phyloP scores from a whole-genome alignment of 2,888 invertebrate genomes.

The Diaphora mendica region DNA sequence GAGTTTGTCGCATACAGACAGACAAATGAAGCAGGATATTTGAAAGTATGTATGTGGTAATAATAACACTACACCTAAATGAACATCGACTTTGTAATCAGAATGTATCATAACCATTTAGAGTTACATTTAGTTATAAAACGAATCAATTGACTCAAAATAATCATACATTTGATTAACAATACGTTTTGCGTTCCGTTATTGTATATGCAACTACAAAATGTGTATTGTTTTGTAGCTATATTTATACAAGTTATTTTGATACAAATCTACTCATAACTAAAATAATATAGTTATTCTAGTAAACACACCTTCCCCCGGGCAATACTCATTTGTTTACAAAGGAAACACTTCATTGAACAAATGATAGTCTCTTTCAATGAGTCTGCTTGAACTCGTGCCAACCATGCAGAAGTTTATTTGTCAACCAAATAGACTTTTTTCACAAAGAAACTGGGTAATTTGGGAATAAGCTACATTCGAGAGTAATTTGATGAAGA shows the following conservation, averaged over 20 bases:
- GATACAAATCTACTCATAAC: background rate
- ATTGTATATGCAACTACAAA: background rate
- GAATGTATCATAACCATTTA: background rate
- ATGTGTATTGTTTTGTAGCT: background rate
- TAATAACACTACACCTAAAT: background rate
- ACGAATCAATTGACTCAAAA: background rate
- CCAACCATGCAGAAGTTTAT: slow-evolving; percentile 18
- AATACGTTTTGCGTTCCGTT: background rate
- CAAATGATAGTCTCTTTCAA: slow-evolving; percentile 30
- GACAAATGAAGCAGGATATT: too few species aligned
- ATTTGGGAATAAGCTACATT: background rate
- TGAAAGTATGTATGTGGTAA: too few species aligned
- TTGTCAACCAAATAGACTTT: background rate
- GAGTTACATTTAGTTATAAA: background rate
- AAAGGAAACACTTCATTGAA: slow-evolving; percentile 32
- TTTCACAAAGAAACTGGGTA: background rate
- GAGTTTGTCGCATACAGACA: too few species aligned
- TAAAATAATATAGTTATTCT: background rate
- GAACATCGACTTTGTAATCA: background rate
- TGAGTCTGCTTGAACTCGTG: slow-evolving; percentile 35
- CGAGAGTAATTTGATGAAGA: background rate
- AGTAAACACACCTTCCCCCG: background rate
- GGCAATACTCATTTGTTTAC: slow-evolving; percentile 30
- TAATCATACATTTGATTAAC: background rate
- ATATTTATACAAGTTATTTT: background rate